These are phyloP conservation scores for Seira sanloemensis DNA, from an alignment of 2,888 invertebrate species.

Conservation along the genomic window DNA sequence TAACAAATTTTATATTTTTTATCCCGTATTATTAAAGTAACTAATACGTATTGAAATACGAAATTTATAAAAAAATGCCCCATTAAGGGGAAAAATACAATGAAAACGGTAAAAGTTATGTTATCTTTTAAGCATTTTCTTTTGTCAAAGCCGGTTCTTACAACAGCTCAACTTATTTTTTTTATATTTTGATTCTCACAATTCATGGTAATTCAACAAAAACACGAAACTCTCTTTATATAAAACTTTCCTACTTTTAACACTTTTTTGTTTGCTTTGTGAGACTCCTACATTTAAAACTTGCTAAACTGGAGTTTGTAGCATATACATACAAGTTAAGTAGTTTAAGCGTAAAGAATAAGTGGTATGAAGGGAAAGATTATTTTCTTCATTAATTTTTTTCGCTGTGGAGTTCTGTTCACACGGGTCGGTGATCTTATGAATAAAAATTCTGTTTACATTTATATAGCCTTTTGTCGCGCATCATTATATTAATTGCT, in stretches of 20 bases:
- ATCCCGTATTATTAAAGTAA: constrained; percentile 19
- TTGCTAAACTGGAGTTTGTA: neutral
- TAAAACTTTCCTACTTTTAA: constrained; percentile 5
- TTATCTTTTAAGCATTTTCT: neutral
- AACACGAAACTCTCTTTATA: neutral
- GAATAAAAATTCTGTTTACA: neutral
- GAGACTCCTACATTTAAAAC: neutral
- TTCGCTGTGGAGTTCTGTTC: neutral
- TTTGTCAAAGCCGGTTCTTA: constrained; percentile 39
- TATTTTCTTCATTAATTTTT: neutral
- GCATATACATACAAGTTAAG: neutral
- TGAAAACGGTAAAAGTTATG: neutral
- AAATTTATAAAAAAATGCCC: neutral
- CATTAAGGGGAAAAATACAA: neutral
- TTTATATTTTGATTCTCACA: neutral
- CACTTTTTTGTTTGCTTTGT: constrained; percentile 17
- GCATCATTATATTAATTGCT: neutral
- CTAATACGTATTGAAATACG: neutral
- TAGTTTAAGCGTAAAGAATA: neutral
- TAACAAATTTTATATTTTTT: constrained; percentile 3
- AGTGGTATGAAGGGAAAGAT: too few relatives aligned
- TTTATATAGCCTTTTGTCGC: neutral
- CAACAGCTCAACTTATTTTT: constrained; percentile 42
- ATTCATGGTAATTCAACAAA: neutral
- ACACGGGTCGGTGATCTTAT: neutral